A percentile compares a stretch with the other conserved stretches of the same genome.
Evolutionary conservation across 2,113 vertebrate genomes (phyloP).

Genomic region (Toxotes jaculatrix): DNA sequence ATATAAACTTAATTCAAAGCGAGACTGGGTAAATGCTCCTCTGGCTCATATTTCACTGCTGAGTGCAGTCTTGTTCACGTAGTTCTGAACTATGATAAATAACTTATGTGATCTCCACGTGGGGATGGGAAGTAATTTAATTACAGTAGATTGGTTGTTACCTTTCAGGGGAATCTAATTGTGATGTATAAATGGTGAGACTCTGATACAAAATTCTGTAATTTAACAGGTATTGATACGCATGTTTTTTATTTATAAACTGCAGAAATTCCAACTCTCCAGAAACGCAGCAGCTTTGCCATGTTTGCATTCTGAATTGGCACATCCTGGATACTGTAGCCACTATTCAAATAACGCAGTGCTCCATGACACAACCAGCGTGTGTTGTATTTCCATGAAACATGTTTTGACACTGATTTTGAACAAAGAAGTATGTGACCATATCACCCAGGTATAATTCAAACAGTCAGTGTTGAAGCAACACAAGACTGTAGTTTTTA

Average conservation of each 20-base stretch:
- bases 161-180: background rate
- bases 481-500: too few species aligned
- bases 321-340: background rate
- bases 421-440: too few species aligned
- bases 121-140: background rate
- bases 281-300: too few species aligned
- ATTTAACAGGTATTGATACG: background rate
- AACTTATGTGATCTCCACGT: background rate
- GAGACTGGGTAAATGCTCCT: background rate
- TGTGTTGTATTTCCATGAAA: too few species aligned
- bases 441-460: too few species aligned
- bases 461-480: too few species aligned
- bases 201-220: background rate
- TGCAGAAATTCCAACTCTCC: too few species aligned
- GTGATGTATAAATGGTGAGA: background rate
- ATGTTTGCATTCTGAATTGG: background rate
- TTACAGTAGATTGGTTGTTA: background rate
- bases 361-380: too few species aligned
- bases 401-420: too few species aligned
- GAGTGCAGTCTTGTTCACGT: background rate
- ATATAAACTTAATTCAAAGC: background rate
- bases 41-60: background rate
- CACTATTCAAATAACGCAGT: too few species aligned
- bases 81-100: background rate
- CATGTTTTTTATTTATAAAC: constrained; percentile 1